These are phyloP conservation scores for Epizoanthus rinbou DNA, from an alignment of 92 coral and sea anemone species.

Conservation along the genomic window DNA sequence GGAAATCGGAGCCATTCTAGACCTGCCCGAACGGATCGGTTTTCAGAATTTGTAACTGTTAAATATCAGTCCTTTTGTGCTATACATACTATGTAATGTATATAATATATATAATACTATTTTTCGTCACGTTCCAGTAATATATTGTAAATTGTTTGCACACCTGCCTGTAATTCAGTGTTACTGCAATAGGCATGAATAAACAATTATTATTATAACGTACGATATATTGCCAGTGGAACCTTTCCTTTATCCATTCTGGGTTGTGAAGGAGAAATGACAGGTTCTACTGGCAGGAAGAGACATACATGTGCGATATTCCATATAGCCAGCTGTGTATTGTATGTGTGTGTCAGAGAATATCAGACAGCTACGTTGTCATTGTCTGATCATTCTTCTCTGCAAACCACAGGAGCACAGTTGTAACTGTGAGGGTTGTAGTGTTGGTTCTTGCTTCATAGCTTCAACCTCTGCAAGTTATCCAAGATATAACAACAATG, in stretches of 20 bases:
- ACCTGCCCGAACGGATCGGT: no score
- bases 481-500: conserved; percentile 14
- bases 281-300: not conserved
- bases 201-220: not conserved
- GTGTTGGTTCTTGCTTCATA: conserved; percentile 27
- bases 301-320: not conserved
- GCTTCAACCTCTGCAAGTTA: conserved; percentile 22
- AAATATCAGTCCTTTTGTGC: no score
- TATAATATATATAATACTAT: no score
- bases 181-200: no score
- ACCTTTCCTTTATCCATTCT: conserved; percentile 8
- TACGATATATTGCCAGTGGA: not conserved
- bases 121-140: no score
- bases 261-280: not conserved
- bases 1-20: no score
- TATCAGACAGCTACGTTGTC: not conserved
- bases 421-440: conserved; percentile 42
- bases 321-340: conserved; percentile 32
- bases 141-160: no score
- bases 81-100: no score
- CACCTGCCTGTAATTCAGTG: no score
- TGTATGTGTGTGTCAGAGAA: conserved; percentile 25
- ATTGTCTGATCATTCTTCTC: conserved; percentile 25
- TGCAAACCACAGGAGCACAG: conserved; percentile 30
- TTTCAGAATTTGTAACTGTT: no score